A percentile compares a stretch with the other conserved stretches of the same genome.
These are phyloP conservation scores for Acleris emargana DNA, from an alignment of 2,888 invertebrate species.

Conservation along the genomic window DNA sequence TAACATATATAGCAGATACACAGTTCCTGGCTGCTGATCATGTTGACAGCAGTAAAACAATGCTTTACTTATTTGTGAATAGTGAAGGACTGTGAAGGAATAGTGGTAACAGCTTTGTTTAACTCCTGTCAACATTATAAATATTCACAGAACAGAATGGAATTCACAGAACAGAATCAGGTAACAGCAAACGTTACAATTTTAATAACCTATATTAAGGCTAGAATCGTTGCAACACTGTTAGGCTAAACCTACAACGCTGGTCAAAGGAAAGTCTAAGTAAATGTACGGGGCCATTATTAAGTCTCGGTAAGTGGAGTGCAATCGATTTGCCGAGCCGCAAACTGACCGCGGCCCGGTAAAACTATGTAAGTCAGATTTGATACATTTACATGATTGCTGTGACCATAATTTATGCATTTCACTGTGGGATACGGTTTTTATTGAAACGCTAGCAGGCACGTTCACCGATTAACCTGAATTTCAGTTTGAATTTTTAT, in stretches of 20 bases:
- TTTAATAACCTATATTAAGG: constrained; percentile 11
- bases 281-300: constrained; percentile 37
- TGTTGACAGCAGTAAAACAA: no score
- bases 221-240: constrained; percentile 27
- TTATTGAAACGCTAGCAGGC: constrained; percentile 23
- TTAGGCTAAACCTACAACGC: constrained; percentile 28
- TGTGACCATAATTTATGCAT: constrained; percentile 35
- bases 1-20: no score
- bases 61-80: no score
- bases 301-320: constrained; percentile 34
- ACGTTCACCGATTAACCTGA: constrained; percentile 29
- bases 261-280: constrained; percentile 30
- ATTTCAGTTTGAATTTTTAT: constrained; percentile 23
- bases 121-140: no score
- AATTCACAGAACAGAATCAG: no score
- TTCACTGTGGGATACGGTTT: constrained; percentile 37
- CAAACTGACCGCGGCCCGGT: constrained; percentile 38
- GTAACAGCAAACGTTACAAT: no score
- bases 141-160: no score
- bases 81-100: no score
- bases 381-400: constrained; percentile 38
- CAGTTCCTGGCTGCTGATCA: no score
- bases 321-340: constrained; percentile 39
- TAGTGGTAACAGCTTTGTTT: no score
- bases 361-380: constrained; percentile 40